phyloP scores from a whole-genome alignment of 2,888 invertebrate genomes.

The Muschampia plurimacula region DNA sequence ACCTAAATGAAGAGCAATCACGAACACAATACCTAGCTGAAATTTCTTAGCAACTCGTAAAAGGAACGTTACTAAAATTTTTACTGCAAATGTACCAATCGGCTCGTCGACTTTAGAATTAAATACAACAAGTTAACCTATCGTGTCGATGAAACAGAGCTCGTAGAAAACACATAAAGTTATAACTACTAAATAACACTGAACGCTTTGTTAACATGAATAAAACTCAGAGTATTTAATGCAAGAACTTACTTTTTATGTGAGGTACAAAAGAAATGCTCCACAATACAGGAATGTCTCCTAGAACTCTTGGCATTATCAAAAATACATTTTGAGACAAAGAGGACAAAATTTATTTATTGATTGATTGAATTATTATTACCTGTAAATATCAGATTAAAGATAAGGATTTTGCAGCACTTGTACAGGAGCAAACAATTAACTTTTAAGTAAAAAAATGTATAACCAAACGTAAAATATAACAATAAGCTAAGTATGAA shows the following conservation, averaged over 20 bases:
- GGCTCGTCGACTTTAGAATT: slow-evolving; percentile 23
- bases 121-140: slow-evolving; percentile 21
- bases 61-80: slow-evolving; percentile 51
- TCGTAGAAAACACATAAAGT: slow-evolving; percentile 24
- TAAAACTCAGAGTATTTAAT: neutral
- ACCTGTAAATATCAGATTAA: too few species aligned
- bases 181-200: neutral
- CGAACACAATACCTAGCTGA: slow-evolving; percentile 59
- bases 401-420: too few species aligned
- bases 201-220: slow-evolving; percentile 15
- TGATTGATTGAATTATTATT: too few species aligned
- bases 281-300: neutral
- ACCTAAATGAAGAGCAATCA: slow-evolving; percentile 76
- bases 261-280: neutral
- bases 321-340: neutral
- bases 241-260: neutral
- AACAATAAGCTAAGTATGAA: neutral
- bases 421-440: neutral
- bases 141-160: slow-evolving; percentile 24
- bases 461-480: neutral
- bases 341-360: neutral
- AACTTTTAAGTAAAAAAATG: neutral
- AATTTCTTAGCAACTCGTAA: slow-evolving; percentile 45
- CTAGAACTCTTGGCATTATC: neutral
- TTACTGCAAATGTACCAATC: slow-evolving; percentile 37